Base-by-base conservation (phyloP, 2,888 invertebrate genomes). In the Hylaea fasciaria region DNA sequence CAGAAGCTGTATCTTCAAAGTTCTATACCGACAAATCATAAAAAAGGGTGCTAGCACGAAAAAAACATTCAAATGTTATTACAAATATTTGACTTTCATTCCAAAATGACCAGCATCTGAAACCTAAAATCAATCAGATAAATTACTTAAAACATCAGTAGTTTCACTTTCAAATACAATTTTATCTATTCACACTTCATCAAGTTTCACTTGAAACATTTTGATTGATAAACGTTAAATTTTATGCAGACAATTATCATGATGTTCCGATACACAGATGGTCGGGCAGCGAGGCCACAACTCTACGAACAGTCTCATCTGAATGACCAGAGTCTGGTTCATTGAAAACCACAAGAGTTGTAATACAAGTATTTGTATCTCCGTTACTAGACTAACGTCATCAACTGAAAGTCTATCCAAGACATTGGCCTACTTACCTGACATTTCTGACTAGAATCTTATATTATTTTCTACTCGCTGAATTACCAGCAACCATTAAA, bases 221-320 rank as follows among this genome's bases (percentile, higher is more conserved):
- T 53, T 54, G 39, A 54, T 54, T 50, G 49, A 41, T 14, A 45
- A 45, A 47, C 46, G 35, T 60, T 45, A 62, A 53, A 46, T 62
- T 62, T 53, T 53, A 66, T 64, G 59, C 51, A 63, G 62, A 66
- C 62, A 45, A 41, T 56, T 41, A 65, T 57, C 40, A 56, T 40
- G 47, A 48, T 54, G 22, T 57, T 62, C 60, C 55, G 32, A 53
- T 50, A 50, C 60, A 57, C 62, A 57, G 50, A 57, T 62, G 56
- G 56, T 48, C 56, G 52, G 55, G 39, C 50, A 64, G 56, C 29
- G 49, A 59, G 63, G 60, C 46, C 50, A 63, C 60, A 61, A 60
- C 66, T 54, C 64, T 69, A 65, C 59, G 61, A 65, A 66, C 54
- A 64, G 80, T 79, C 73, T 76, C 80, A 81, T 77, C 78, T 77